These are phyloP conservation scores for Epinephelus coioides DNA, from an alignment of 2,797 vertebrate species.

Conservation along the genomic window DNA sequence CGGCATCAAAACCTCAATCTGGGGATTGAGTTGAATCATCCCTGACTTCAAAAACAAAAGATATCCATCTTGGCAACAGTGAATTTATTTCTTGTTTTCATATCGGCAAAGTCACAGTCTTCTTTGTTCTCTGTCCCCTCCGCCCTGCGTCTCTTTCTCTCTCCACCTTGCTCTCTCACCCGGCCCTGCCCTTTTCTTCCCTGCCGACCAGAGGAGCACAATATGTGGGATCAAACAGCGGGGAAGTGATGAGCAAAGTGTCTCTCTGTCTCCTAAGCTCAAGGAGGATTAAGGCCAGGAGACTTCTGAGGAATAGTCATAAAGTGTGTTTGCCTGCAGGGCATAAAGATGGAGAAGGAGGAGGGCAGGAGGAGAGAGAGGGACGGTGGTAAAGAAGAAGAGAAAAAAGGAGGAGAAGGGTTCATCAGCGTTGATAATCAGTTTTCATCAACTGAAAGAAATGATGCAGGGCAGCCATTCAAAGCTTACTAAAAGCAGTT, in stretches of 20 bases:
- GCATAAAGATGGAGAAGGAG: neutral
- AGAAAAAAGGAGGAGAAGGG: neutral
- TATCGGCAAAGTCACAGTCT: conserved; percentile 36
- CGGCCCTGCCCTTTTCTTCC: conserved; percentile 22
- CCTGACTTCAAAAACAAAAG: conserved; percentile 64
- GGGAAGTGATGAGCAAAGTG: conserved; percentile 60
- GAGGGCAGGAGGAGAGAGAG: neutral
- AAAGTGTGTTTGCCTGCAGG: conserved; percentile 59
- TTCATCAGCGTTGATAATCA: too few relatives aligned
- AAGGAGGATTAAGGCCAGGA: conserved; percentile 53
- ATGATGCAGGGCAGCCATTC: neutral
- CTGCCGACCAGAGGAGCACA: conserved; percentile 44
- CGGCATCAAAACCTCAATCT: conserved; percentile 53
- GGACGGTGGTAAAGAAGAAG: neutral
- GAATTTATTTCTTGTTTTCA: conserved; percentile 56
- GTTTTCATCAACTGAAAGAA: neutral
- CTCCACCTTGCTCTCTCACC: conserved; percentile 38
- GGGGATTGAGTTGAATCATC: conserved; percentile 51
- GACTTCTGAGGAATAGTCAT: conserved; percentile 57
- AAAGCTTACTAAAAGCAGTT: neutral
- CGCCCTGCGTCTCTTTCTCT: conserved; percentile 15
- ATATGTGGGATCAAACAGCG: conserved; percentile 66
- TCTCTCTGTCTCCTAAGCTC: conserved; percentile 56
- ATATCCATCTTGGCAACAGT: conserved; percentile 55
- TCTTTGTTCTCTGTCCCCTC: conserved; percentile 47